Evolutionary conservation across 2,888 invertebrate species (phyloP).

Genomic region (Plebejus argus): DNA sequence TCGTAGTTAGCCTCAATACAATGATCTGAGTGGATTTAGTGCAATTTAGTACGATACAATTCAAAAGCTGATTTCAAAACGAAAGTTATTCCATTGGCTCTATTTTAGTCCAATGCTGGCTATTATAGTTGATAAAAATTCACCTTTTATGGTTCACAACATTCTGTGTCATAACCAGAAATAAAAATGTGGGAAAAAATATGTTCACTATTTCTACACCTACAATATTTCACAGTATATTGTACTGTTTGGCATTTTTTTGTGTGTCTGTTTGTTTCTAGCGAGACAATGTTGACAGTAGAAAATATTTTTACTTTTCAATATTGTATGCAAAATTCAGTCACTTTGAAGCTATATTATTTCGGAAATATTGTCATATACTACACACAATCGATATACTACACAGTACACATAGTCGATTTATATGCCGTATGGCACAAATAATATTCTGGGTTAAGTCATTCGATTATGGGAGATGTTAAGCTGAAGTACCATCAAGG

Average conservation of each 20-base stretch:
- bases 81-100: constrained; percentile 5
- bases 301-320: too few relatives aligned
- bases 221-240: not conserved
- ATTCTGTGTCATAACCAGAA: constrained; percentile 14
- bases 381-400: too few relatives aligned
- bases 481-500: too few relatives aligned
- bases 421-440: too few relatives aligned
- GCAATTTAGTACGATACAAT: not conserved
- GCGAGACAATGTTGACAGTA: too few relatives aligned
- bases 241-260: not conserved
- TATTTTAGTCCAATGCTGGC: constrained; percentile 13
- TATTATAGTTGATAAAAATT: constrained; percentile 30
- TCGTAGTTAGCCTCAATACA: constrained; percentile 25
- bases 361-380: too few relatives aligned
- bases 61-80: constrained; percentile 25
- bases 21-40: constrained; percentile 14
- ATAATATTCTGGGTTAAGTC: too few relatives aligned
- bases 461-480: too few relatives aligned
- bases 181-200: constrained; percentile 25
- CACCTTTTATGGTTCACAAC: constrained; percentile 15
- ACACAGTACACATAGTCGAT: too few relatives aligned
- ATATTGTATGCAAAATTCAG: too few relatives aligned
- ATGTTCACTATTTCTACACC: constrained; percentile 16
- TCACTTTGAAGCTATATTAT: too few relatives aligned
- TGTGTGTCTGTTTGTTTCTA: not conserved